Conservation (phyloP, 1,140 invertebrate species). For the Zaprionus taronus region DNA sequence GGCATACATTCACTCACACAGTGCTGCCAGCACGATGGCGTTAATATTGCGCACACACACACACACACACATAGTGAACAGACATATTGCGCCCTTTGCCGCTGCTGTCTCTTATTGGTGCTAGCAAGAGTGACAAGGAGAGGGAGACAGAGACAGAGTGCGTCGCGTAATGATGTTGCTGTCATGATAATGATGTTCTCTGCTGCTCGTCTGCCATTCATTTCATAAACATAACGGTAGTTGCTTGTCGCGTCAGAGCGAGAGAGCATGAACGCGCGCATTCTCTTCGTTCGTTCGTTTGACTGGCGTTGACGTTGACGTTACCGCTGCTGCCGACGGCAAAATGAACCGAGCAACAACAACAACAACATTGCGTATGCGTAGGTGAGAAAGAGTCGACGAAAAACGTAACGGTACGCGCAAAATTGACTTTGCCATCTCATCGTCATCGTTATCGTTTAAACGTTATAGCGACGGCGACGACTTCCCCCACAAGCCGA, state of each 20-base stretch:
- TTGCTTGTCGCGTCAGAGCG: slow-evolving; percentile 51
- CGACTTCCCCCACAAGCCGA: slow-evolving; percentile 10
- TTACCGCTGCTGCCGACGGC: slow-evolving; percentile 36
- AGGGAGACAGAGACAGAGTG: slow-evolving; percentile 16
- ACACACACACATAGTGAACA: slow-evolving; percentile 20
- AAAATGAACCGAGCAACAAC: slow-evolving; percentile 25
- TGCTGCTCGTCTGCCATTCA: slow-evolving; percentile 23
- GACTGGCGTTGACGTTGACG: slow-evolving; percentile 57
- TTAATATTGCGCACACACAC: slow-evolving; percentile 50
- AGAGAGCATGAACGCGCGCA: slow-evolving; percentile 71
- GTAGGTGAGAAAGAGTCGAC: slow-evolving; percentile 36
- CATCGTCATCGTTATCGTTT: slow-evolving; percentile 4
- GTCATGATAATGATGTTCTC: slow-evolving; percentile 66
- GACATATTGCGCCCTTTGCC: slow-evolving; percentile 51
- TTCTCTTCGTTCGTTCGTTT: slow-evolving; percentile 42
- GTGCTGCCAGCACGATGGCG: slow-evolving; percentile 61
- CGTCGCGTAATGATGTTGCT: slow-evolving; percentile 41
- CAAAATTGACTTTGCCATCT: slow-evolving; percentile 24
- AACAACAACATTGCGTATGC: slow-evolving; percentile 4
- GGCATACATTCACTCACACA: not conserved
- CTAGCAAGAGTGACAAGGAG: slow-evolving; percentile 38
- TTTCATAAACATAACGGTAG: slow-evolving; percentile 56
- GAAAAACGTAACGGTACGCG: slow-evolving; percentile 32
- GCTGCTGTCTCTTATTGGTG: slow-evolving; percentile 38
- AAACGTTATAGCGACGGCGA: slow-evolving; percentile 42